Conservation (phyloP, 2,113 vertebrate species). For the Oreocharis arfaki region DNA sequence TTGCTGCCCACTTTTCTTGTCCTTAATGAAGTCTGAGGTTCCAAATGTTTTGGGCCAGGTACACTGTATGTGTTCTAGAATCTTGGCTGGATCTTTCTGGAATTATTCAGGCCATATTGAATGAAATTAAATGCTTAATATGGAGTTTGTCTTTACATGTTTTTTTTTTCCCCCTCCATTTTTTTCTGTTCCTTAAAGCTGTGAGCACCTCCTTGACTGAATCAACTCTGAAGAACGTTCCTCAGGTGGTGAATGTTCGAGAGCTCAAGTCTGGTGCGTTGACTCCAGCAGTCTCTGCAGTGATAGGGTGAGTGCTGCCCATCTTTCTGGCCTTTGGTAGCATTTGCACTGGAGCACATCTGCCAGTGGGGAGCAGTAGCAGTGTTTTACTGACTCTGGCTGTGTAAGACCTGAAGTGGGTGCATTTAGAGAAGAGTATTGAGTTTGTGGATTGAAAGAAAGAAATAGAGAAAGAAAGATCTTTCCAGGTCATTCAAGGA, state of each 20-base stretch:
- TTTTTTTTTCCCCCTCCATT: accelerated
- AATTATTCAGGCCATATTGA: not conserved
- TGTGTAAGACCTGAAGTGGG: not conserved
- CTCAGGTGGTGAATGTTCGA: constrained; percentile 89
- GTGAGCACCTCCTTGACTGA: constrained; percentile 81
- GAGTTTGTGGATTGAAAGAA: not conserved
- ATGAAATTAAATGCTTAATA: not conserved
- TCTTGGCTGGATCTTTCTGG: not conserved
- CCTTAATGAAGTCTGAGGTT: not conserved
- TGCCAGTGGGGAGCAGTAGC: constrained; percentile 29
- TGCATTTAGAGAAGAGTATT: not conserved
- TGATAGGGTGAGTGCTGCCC: constrained; percentile 74
- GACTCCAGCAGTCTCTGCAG: constrained; percentile 57
- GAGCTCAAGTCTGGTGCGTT: constrained; percentile 79
- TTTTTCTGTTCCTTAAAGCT: constrained; percentile 18
- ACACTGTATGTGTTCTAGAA: not conserved
- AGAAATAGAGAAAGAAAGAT: not conserved
- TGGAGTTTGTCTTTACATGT: not conserved
- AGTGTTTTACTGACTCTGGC: not conserved
- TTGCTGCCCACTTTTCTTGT: not conserved
- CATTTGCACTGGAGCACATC: not conserved
- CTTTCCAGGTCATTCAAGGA: not conserved
- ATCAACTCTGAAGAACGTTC: constrained; percentile 86
- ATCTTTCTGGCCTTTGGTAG: not conserved
- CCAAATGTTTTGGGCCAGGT: not conserved